Conservation (phyloP, 2,113 vertebrate genomes). For the Thermophis baileyi region DNA sequence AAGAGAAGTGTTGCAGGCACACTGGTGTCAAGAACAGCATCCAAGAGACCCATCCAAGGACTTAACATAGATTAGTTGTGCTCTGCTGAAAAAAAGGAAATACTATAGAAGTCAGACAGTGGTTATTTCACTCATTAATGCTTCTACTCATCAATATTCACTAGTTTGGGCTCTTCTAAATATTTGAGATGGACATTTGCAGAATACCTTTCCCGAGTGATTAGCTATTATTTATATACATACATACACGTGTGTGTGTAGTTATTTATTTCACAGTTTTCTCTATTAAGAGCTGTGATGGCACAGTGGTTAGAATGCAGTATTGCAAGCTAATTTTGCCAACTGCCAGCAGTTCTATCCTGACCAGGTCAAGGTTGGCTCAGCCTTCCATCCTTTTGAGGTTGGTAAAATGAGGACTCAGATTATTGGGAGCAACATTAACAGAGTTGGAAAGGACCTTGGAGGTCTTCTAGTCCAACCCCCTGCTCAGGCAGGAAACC, state of each 20-base stretch:
- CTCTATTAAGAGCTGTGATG: neutral
- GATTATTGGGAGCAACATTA: neutral
- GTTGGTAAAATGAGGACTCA: neutral
- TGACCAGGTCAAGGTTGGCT: neutral
- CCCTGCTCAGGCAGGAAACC: too few relatives aligned
- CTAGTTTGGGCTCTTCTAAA: neutral
- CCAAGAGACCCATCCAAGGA: neutral
- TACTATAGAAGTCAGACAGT: neutral
- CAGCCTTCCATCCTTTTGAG: neutral
- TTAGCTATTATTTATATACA: neutral
- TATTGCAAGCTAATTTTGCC: too few relatives aligned
- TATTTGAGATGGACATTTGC: neutral
- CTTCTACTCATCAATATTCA: neutral
- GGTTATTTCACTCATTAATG: neutral
- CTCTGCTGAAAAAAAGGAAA: neutral
- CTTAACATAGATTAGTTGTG: too few relatives aligned
- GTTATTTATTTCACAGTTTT: neutral
- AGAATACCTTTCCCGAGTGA: neutral
- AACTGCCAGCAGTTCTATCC: neutral
- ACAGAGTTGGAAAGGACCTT: too few relatives aligned
- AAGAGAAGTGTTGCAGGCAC: neutral
- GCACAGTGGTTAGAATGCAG: too few relatives aligned
- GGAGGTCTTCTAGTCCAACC: too few relatives aligned
- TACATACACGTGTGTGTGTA: too few relatives aligned
- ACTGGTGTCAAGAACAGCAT: neutral